Conservation (phyloP, 2,113 vertebrate genomes). For the Stigmatopora nigra region DNA sequence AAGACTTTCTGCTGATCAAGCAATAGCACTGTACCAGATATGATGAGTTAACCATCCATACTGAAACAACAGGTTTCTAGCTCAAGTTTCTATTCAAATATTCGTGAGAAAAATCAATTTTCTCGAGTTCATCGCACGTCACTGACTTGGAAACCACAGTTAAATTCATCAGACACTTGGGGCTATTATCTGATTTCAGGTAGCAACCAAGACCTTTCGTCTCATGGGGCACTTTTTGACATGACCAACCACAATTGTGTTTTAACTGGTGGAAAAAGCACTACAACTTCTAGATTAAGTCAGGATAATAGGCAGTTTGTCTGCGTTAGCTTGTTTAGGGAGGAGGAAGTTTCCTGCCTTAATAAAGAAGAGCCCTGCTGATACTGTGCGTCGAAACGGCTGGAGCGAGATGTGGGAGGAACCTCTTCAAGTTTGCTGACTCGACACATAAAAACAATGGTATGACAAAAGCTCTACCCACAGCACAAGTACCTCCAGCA, state of each 20-base stretch:
- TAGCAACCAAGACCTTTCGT: slow-evolving; percentile 5
- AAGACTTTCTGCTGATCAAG: background rate
- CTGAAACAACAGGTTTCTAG: too few relatives aligned
- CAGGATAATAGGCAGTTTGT: slow-evolving; percentile 32
- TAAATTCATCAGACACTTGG: slow-evolving; percentile 2
- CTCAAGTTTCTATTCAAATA: too few relatives aligned
- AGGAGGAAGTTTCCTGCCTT: slow-evolving; percentile 31
- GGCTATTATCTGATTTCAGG: background rate
- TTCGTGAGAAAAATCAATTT: too few relatives aligned
- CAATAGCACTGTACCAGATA: background rate
- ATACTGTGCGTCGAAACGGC: slow-evolving; percentile 26
- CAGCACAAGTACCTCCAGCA: slow-evolving; percentile 16
- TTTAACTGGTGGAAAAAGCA: slow-evolving; percentile 22
- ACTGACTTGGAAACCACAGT: background rate
- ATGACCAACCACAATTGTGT: slow-evolving; percentile 16
- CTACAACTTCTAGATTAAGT: slow-evolving; percentile 35
- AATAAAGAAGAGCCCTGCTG: slow-evolving; percentile 29
- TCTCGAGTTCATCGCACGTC: background rate
- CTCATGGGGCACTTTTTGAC: slow-evolving; percentile 2
- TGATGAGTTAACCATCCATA: background rate
- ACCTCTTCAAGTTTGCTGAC: slow-evolving; percentile 47
- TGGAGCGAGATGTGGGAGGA: slow-evolving; percentile 37
- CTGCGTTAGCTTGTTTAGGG: slow-evolving; percentile 18
- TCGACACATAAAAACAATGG: slow-evolving; percentile 23
- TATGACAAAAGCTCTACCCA: slow-evolving; percentile 19